These are phyloP conservation scores for Sturmia bella DNA, from an alignment of 2,888 invertebrate genomes.

Conservation along the genomic window DNA sequence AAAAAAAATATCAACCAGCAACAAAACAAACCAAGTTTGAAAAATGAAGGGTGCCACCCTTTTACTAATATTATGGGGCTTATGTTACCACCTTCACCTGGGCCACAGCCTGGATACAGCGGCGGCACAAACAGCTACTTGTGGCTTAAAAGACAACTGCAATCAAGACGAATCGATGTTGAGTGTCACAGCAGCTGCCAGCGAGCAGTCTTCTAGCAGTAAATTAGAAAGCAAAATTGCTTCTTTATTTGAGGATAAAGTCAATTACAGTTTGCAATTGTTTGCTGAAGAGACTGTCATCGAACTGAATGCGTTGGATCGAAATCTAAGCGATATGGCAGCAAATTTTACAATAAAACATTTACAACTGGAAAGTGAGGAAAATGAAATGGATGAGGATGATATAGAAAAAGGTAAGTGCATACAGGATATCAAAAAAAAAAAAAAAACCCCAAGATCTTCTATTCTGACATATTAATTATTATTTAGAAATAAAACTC, in stretches of 20 bases:
- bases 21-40: too few species aligned
- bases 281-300: slow-evolving; percentile 76
- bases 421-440: neutral
- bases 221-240: slow-evolving; percentile 78
- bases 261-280: slow-evolving; percentile 79
- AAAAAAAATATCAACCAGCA: too few species aligned
- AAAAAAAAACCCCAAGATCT: neutral
- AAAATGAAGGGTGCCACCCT: slow-evolving; percentile 60
- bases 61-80: slow-evolving; percentile 22
- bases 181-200: slow-evolving; percentile 69
- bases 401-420: slow-evolving; percentile 75
- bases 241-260: slow-evolving; percentile 80
- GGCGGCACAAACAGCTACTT: slow-evolving; percentile 75
- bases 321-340: slow-evolving; percentile 55
- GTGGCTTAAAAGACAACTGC: slow-evolving; percentile 79
- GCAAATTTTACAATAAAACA: slow-evolving; percentile 73
- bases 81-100: slow-evolving; percentile 1
- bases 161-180: slow-evolving; percentile 77
- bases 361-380: slow-evolving; percentile 55
- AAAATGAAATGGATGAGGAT: slow-evolving; percentile 51
- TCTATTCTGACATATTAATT: neutral
- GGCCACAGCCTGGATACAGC: slow-evolving; percentile 67
- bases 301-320: slow-evolving; percentile 70
- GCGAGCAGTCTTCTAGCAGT: slow-evolving; percentile 68
- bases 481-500: neutral